These are phyloP conservation scores for Morelia viridis DNA, from an alignment of 2,797 vertebrate genomes.

Conservation along the genomic window DNA sequence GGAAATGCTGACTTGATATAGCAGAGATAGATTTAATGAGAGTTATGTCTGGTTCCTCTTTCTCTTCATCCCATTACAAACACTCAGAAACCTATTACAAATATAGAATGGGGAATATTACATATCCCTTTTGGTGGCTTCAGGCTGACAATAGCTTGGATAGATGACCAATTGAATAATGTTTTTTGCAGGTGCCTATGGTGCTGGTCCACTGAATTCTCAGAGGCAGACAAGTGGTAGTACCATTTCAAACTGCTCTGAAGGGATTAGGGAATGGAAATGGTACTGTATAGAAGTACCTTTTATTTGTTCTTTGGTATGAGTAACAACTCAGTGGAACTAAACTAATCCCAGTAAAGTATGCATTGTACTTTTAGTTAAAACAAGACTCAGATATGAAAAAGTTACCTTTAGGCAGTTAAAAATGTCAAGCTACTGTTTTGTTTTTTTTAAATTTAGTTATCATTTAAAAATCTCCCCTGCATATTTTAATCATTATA, in stretches of 20 bases:
- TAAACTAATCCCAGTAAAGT: not conserved
- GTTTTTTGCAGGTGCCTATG: not conserved
- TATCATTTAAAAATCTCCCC: not conserved
- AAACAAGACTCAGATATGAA: not conserved
- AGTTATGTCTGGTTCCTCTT: too few relatives aligned
- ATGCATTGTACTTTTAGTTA: not conserved
- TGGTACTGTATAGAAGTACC: not conserved
- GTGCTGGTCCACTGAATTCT: not conserved
- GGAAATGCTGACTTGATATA: too few relatives aligned
- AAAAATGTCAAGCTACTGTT: conserved; percentile 2
- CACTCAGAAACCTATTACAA: not conserved
- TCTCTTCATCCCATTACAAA: too few relatives aligned
- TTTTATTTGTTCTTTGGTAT: conserved; percentile 1
- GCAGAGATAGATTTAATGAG: too few relatives aligned
- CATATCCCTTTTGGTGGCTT: not conserved
- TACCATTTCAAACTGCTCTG: not conserved
- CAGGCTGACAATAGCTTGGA: not conserved
- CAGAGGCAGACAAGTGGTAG: not conserved
- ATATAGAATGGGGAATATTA: not conserved
- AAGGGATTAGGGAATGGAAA: not conserved
- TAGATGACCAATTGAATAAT: not conserved
- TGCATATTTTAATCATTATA: not conserved
- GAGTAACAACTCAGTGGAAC: not conserved
- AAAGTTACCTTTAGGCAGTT: not conserved
- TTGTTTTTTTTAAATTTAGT: not conserved